phyloP scores from a whole-genome alignment of 2,888 invertebrate genomes.

The Ophioninae sp. region DNA sequence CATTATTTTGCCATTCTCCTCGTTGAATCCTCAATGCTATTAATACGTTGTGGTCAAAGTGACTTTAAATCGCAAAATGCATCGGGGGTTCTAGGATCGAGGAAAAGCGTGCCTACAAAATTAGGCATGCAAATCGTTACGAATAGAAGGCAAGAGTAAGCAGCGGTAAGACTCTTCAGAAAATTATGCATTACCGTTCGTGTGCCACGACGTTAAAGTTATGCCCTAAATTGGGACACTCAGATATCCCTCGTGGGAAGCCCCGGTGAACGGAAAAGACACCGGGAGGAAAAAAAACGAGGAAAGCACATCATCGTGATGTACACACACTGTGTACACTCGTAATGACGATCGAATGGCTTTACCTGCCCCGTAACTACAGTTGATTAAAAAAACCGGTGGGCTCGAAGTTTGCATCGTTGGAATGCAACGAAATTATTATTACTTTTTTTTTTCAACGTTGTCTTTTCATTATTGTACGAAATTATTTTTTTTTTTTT shows the following conservation, averaged over 20 bases:
- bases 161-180: slow-evolving; percentile 21
- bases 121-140: slow-evolving; percentile 32
- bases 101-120: background rate
- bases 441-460: no score
- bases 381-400: no score
- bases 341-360: slow-evolving; percentile 53
- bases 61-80: background rate
- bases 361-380: background rate
- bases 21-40: no score
- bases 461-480: no score
- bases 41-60: background rate
- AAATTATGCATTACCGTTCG: slow-evolving; percentile 37
- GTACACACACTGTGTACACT: slow-evolving; percentile 4
- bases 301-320: background rate
- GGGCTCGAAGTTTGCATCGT: no score
- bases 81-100: background rate
- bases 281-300: slow-evolving; percentile 4
- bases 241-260: slow-evolving; percentile 48
- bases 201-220: slow-evolving; percentile 21
- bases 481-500: no score
- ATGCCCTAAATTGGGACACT: slow-evolving; percentile 51
- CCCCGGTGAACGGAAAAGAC: slow-evolving; percentile 43
- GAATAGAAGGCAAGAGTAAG: slow-evolving; percentile 11
- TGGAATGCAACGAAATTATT: no score
- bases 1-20: no score